These are phyloP conservation scores for Macrosoma leucophasiata DNA, from an alignment of 2,888 invertebrate species.

Conservation along the genomic window DNA sequence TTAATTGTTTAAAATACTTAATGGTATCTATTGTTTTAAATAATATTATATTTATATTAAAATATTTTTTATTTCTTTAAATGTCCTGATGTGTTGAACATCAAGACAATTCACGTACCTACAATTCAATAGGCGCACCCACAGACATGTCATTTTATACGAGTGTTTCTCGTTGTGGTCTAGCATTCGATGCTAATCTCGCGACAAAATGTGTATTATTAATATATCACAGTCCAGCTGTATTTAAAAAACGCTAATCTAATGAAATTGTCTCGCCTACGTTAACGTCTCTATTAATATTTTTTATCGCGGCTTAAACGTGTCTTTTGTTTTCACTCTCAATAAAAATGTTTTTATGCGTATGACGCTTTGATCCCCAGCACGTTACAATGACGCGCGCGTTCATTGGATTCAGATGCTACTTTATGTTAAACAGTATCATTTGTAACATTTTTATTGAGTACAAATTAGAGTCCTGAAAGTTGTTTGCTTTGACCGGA, in stretches of 20 bases:
- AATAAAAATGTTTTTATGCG: conserved; percentile 49
- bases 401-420: conserved; percentile 1
- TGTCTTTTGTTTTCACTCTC: conserved; percentile 56
- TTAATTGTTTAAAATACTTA: no score
- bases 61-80: no score
- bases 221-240: conserved; percentile 51
- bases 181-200: conserved; percentile 56
- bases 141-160: no score
- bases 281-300: conserved; percentile 58
- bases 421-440: conserved; percentile 7
- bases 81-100: no score
- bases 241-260: conserved; percentile 30
- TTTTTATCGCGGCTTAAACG: conserved; percentile 60
- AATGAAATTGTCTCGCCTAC: conserved; percentile 39
- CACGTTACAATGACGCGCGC: not conserved
- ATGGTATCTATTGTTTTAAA: no score
- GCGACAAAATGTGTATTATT: conserved; percentile 52
- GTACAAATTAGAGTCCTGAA: not conserved
- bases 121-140: no score
- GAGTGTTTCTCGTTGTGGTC: conserved; percentile 22
- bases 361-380: conserved; percentile 29
- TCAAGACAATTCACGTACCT: no score
- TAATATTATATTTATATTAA: no score
- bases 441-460: conserved; percentile 4
- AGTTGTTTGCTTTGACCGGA: conserved; percentile 2